Percentiles rank a stretch among this genome's conserved stretches.
Evolutionary conservation across 2,888 invertebrate species (phyloP).

Genomic region (Malacosoma neustria): DNA sequence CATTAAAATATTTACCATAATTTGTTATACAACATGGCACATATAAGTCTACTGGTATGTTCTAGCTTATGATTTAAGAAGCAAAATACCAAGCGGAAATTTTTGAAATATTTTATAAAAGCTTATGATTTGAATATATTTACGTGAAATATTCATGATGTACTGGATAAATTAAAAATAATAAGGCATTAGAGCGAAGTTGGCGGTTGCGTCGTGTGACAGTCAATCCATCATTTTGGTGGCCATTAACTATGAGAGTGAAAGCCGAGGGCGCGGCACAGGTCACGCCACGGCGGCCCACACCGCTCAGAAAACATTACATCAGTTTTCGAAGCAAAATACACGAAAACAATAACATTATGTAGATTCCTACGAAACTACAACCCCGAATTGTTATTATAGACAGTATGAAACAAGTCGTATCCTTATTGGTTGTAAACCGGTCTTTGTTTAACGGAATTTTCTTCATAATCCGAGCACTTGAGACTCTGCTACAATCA

Average conservation of each 20-base stretch:
- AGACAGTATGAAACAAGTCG: neutral
- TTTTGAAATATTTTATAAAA: too few species aligned
- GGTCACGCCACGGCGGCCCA: slow-evolving; percentile 39
- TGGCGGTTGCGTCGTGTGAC: slow-evolving; percentile 32
- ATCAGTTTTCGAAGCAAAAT: neutral
- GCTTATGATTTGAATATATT: too few species aligned
- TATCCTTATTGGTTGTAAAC: neutral
- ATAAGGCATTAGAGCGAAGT: slow-evolving; percentile 1
- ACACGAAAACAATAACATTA: neutral
- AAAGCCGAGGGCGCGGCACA: slow-evolving; percentile 45
- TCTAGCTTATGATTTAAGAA: too few species aligned
- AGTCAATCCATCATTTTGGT: slow-evolving; percentile 55
- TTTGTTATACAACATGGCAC: too few species aligned
- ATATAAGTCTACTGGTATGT: too few species aligned
- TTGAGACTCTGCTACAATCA: neutral
- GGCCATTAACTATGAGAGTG: slow-evolving; percentile 47
- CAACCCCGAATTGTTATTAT: neutral
- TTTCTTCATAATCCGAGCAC: neutral
- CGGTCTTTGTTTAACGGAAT: neutral
- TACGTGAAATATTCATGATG: too few species aligned
- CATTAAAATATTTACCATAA: too few species aligned
- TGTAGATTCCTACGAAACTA: neutral
- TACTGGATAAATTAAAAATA: too few species aligned
- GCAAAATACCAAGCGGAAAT: too few species aligned
- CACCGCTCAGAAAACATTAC: neutral